A percentile compares a stretch with the other conserved stretches of the same genome.
These are phyloP conservation scores for Chaetogeoica ovagalla DNA, from an alignment of 2,888 invertebrate species.

Conservation along the genomic window DNA sequence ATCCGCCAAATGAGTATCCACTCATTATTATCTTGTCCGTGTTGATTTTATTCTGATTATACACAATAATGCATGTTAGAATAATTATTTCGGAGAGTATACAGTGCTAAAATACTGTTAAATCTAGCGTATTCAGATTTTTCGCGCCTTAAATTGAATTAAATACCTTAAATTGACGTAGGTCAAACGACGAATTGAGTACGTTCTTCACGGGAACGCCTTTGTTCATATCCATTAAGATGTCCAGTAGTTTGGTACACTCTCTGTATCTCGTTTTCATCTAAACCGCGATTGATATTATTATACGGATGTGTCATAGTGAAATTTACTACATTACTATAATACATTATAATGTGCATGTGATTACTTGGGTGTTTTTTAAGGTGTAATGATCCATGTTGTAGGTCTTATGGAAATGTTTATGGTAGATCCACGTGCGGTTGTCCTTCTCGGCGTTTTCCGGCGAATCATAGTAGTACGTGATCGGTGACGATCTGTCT, in stretches of 20 bases:
- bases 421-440: constrained; percentile 59
- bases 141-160: no score
- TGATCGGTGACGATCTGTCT: constrained; percentile 60
- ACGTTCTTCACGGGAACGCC: constrained; percentile 58
- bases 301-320: not conserved
- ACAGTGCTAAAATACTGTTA: not conserved
- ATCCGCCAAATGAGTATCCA: constrained; percentile 72
- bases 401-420: constrained; percentile 56
- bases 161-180: constrained; percentile 27
- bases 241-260: constrained; percentile 62
- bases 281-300: not conserved
- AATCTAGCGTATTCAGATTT: no score
- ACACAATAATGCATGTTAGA: not conserved
- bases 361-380: constrained; percentile 60
- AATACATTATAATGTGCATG: not conserved
- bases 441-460: constrained; percentile 59
- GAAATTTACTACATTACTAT: no score
- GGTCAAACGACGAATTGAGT: constrained; percentile 45
- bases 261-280: constrained; percentile 61
- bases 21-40: constrained; percentile 62
- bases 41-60: constrained; percentile 61
- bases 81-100: not conserved
- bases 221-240: constrained; percentile 62
- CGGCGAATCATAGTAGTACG: constrained; percentile 61
- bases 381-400: constrained; percentile 59